Conservation (phyloP, 2,888 invertebrate genomes). For the Cryptophagus acutangulus region DNA sequence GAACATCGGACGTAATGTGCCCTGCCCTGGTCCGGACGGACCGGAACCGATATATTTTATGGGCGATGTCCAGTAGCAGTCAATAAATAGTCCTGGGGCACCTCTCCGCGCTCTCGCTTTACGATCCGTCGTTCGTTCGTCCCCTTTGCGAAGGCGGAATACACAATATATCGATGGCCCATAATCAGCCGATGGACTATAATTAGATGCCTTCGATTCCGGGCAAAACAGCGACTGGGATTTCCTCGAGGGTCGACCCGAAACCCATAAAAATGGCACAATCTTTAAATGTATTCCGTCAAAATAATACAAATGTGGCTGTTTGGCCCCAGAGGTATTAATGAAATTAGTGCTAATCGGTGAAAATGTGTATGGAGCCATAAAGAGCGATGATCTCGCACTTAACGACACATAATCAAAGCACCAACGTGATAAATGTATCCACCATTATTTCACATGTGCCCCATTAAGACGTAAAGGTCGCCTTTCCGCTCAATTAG, state of each 20-base stretch:
- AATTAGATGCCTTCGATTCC: too few species aligned
- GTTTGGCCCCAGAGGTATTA: conserved; percentile 13
- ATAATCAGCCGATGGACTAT: too few species aligned
- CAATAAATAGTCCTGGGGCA: conserved; percentile 49
- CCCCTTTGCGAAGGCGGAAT: too few species aligned
- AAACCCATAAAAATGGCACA: too few species aligned
- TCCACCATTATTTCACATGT: conserved; percentile 19
- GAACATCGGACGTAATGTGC: conserved; percentile 31
- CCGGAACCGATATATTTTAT: conserved; percentile 50
- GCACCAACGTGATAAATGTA: conserved; percentile 35
- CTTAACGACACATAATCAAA: conserved; percentile 42
- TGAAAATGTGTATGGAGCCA: conserved; percentile 31
- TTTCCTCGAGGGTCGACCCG: too few species aligned
- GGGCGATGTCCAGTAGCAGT: conserved; percentile 49
- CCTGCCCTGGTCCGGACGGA: conserved; percentile 35
- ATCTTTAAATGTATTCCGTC: too few species aligned
- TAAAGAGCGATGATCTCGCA: conserved; percentile 41
- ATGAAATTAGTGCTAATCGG: conserved; percentile 29
- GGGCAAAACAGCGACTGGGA: too few species aligned
- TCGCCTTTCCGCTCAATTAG: conserved; percentile 58
- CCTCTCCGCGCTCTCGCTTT: too few species aligned
- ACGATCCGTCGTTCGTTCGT: too few species aligned
- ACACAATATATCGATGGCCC: too few species aligned
- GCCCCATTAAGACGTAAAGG: conserved; percentile 35
- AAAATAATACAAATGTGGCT: conserved; percentile 5